Conservation (phyloP, 2,888 invertebrate species). For the Perizoma flavofasciatum region DNA sequence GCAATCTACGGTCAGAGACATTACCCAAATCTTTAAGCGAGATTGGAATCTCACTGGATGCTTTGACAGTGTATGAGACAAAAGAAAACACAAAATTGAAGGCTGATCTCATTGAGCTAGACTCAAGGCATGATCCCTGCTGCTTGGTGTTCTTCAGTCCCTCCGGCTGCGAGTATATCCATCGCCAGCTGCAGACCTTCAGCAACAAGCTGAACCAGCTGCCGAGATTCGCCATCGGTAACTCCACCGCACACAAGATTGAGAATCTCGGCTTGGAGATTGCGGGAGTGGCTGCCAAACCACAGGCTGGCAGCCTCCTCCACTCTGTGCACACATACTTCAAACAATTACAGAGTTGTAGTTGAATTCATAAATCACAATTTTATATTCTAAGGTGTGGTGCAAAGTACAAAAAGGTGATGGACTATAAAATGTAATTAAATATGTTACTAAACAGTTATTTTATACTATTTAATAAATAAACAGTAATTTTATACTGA, state of each 20-base stretch:
- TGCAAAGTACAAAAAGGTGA: conserved; percentile 23
- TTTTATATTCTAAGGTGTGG: not conserved
- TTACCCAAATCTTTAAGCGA: conserved; percentile 55
- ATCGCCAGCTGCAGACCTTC: conserved; percentile 72
- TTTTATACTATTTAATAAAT: too few relatives aligned
- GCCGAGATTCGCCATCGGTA: conserved; percentile 77
- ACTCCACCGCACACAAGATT: conserved; percentile 74
- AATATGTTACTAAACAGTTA: conserved; percentile 2
- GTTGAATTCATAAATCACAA: conserved; percentile 23
- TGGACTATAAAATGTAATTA: conserved; percentile 18
- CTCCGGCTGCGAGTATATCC: conserved; percentile 73
- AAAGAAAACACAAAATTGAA: conserved; percentile 68
- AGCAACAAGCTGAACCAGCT: conserved; percentile 60
- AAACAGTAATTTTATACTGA: not conserved
- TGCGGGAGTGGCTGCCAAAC: conserved; percentile 67
- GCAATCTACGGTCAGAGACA: conserved; percentile 66
- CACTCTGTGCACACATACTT: conserved; percentile 63
- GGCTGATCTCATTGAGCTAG: conserved; percentile 57
- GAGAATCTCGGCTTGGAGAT: conserved; percentile 72
- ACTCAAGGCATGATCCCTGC: conserved; percentile 46
- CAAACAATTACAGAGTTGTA: conserved; percentile 41
- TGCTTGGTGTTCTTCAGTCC: conserved; percentile 78
- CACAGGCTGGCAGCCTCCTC: conserved; percentile 61
- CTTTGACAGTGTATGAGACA: conserved; percentile 72
- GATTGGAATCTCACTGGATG: conserved; percentile 56